Base-by-base conservation (phyloP, 2,113 vertebrate species). In the Amia ocellicauda region DNA sequence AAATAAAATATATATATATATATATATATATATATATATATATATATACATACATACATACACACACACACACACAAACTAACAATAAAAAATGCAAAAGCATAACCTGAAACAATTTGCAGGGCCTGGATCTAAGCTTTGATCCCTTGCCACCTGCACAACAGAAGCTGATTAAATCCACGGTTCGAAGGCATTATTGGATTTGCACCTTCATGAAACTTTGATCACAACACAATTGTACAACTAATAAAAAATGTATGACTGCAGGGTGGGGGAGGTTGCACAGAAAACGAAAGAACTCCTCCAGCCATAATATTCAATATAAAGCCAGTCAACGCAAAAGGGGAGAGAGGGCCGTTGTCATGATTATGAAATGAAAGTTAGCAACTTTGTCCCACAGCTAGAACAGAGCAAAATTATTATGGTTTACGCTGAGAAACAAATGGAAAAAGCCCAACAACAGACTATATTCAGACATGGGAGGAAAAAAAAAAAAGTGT, bases 161-260 rank as follows among this genome's bases (percentile, higher is more conserved):
- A 16, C 9, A 55, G 61, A 62, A 65, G 65, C 10, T 16, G 5
- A 69, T 51, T 9, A 58, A 72, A 16, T 41, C 57, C n/a, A 2
- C 22, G 62, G 28, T 77, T 64, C 54, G 64, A 23, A 31, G 20
- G 45, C 36, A 74, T 8, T 75, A 67, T 66, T 63, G 54, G 65
- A 75, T 27, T 55, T 63, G 8, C 27, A 69, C 54, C 67, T 19
- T 36, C 28, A 75, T 69, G 69, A 82, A 77, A 73, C 67, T 63
- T 54, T 80, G 28, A 77, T 71, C 59, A 69, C 36, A 63, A 77
- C 62, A 59, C 58, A 69, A 61, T 28, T 68, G 64, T 67, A 69
- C 70, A 64, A 55, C 45, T 65, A 67, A 72, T 73, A 58, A 78
- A 76, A 79, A 62, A 66, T 67, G 60, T 41, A 68, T 29, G 55